phyloP scores from a whole-genome alignment of 2,888 invertebrate genomes.

The Drosophila greeni region DNA sequence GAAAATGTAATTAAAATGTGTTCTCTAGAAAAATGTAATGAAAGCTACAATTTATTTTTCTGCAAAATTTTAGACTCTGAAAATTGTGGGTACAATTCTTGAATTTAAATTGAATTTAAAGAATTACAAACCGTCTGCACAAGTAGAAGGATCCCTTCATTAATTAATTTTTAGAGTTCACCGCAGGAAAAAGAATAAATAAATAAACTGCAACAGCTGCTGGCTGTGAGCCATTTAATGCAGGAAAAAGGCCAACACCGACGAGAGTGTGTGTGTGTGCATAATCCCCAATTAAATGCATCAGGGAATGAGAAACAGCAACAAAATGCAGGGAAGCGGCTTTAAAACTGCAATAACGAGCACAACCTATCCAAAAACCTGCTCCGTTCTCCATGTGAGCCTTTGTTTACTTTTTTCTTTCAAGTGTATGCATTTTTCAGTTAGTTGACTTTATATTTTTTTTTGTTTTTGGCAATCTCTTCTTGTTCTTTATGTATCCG shows the following conservation, averaged over 20 bases:
- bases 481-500: slow-evolving; percentile 2
- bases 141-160: neutral
- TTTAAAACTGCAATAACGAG: slow-evolving; percentile 42
- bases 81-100: neutral
- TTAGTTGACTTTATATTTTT: neutral
- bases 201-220: slow-evolving; percentile 11
- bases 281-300: slow-evolving; percentile 23
- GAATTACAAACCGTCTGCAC: neutral
- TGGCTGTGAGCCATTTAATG: slow-evolving; percentile 1
- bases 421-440: slow-evolving; percentile 24
- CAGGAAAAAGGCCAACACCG: slow-evolving; percentile 13
- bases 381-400: slow-evolving; percentile 39
- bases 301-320: slow-evolving; percentile 7
- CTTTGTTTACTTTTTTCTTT: slow-evolving; percentile 1
- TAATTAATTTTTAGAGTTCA: neutral
- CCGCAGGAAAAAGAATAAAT: neutral
- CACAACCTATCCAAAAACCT: slow-evolving; percentile 45
- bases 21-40: neutral
- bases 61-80: neutral
- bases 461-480: slow-evolving; percentile 25
- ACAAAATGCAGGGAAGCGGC: slow-evolving; percentile 17
- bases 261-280: neutral
- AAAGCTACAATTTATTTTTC: neutral
- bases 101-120: neutral
- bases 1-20: too few species aligned